Percentiles rank a stretch among this genome's conserved stretches.
These are phyloP conservation scores for Ailurus styani DNA, from an alignment of 2,113 vertebrate genomes.

Conservation along the genomic window DNA sequence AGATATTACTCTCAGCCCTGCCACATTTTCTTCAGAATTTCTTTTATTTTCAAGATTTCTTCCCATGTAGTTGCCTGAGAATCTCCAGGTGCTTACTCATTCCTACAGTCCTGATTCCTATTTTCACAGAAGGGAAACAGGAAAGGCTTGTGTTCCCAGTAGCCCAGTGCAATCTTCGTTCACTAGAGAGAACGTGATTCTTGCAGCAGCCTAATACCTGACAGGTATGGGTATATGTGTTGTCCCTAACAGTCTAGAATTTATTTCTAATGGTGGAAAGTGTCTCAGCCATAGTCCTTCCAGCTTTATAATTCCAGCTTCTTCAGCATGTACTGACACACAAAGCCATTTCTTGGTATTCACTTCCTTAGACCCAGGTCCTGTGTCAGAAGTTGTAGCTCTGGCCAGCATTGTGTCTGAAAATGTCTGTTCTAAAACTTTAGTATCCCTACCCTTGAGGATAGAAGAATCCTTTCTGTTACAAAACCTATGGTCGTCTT, in stretches of 20 bases:
- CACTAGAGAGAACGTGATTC: not conserved
- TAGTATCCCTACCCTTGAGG: not conserved
- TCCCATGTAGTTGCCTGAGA: not conserved
- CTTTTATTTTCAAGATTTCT: not conserved
- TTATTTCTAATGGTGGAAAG: not conserved
- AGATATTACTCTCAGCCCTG: not conserved
- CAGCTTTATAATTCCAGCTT: not conserved
- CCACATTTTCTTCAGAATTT: not conserved
- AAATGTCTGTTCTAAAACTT: not conserved
- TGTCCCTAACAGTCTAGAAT: not conserved
- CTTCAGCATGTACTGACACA: not conserved
- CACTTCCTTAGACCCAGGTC: not conserved
- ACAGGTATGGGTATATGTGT: too few species aligned
- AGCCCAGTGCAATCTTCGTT: not conserved
- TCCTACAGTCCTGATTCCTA: not conserved
- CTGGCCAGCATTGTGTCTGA: not conserved
- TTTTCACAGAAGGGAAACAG: not conserved
- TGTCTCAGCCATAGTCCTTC: not conserved
- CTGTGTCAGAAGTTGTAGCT: not conserved
- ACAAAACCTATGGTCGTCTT: not conserved
- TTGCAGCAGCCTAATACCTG: not conserved
- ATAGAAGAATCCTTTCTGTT: not conserved
- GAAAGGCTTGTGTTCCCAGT: not conserved
- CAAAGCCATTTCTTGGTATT: not conserved
- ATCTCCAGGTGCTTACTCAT: not conserved